Evolutionary conservation across 2,888 invertebrate species (phyloP).

Genomic region (Lasioglossum vierecki): DNA sequence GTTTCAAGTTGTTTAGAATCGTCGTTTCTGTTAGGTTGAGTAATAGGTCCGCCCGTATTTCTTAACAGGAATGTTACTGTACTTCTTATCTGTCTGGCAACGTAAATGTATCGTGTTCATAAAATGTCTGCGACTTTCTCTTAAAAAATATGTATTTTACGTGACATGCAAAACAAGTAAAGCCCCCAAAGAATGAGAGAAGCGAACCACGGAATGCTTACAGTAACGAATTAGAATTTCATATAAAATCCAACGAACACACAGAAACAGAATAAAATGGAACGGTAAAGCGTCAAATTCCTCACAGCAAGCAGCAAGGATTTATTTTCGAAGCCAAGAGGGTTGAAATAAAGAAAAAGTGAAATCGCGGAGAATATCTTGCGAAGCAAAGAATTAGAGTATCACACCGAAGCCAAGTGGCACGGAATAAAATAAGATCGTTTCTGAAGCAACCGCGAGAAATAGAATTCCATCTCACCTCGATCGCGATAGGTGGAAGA

Average conservation of each 20-base stretch:
- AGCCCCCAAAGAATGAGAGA: not conserved
- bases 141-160: too few species aligned
- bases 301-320: not conserved
- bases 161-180: too few species aligned
- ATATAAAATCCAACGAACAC: not conserved
- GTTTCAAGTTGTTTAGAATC: not conserved
- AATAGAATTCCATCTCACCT: not conserved
- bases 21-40: not conserved
- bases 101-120: too few species aligned
- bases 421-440: not conserved
- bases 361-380: not conserved
- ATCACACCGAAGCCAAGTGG: not conserved
- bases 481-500: not conserved
- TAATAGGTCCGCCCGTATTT: too few species aligned
- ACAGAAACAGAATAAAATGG: not conserved
- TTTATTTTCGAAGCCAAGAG: not conserved
- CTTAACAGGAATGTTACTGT: too few species aligned
- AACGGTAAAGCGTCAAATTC: not conserved
- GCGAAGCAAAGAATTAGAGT: not conserved
- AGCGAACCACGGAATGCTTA: not conserved
- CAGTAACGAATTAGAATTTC: not conserved
- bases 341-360: not conserved
- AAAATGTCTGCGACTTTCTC: too few species aligned
- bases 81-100: too few species aligned
- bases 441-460: not conserved